Evolutionary conservation across 2,797 vertebrate genomes (phyloP), one percentile per base, ranked within the genome.

Genomic region (Falco rusticolus): DNA sequence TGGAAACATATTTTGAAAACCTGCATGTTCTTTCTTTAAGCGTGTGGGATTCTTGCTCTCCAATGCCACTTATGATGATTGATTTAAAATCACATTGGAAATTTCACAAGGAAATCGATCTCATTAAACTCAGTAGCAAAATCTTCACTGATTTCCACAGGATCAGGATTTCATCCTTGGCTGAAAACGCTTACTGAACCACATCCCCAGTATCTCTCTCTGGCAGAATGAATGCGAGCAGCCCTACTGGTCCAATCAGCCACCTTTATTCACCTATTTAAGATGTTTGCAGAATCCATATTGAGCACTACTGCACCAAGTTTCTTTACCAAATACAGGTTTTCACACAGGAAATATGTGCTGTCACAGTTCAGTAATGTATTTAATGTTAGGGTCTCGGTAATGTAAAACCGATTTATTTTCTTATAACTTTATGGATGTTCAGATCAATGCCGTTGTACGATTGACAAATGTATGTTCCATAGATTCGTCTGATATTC

Each of bases 381-480:
- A 77, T 90, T 93, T 91, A 66, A 89, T 82, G 74, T 84, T 93
- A 87, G n/a, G 48, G 51, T 79, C 60, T 65, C 57, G 77, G 87
- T 86, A 84, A 94, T n/a, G 51, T 90, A 90, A 94, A 96, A 96
- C 75, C 82, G 92, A 94, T 94, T 95, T 94, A 86, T 95, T 96
- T 96, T 94, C 75, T 93, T 45, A 1, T 94, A 89, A 83, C 59
- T 84, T 82, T 93, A 72, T 79, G 50, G 85, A 82, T 2, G 4
- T 93, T 94, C 85, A 89, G 48, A 90, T 94, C 85, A 87, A 86
- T 82, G 85, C 66, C 85, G 70, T 56, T 90, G 54, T 90, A 76
- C 37, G 47, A 78, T 39, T 81, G 85, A 94, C 70, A 93, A 82
- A 94, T 53, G 13, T 31, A 51, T 37, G 66, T 93, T 89, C 64